Base-by-base conservation (phyloP, 2,113 vertebrate genomes). In the Parus major region DNA sequence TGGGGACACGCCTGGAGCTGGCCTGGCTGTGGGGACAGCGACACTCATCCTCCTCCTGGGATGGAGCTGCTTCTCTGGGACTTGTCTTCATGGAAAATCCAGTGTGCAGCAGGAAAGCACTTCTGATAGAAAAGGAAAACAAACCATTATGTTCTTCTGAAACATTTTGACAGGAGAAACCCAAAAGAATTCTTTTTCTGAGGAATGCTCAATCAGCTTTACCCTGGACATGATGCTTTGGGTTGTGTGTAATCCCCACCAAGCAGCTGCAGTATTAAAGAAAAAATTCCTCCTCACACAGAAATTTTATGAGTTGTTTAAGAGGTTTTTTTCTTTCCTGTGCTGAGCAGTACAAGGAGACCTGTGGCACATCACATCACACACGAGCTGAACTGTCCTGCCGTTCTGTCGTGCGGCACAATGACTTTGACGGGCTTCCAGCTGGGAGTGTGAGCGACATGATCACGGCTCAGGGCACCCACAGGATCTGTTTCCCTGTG, bases 401-500 rank as follows among this genome's bases (percentile, higher is more conserved):
- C 27, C 35, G 19, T 78, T 57, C 64, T 66, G 53, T 47, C 29
- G 3, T 21, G 17, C 59, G 53, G 61, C 36, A 16, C 72, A 87
- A 61, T 52, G 41, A 29, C 75, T 55, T 82, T 92, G 95, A 44
- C 44, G 25, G 31, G 35, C 33, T 88, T 91, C 68, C 82, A 80
- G 82, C 29, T 21, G 41, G 55, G 55, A 66, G 75, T 3, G 3
- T 2, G 4, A 86, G 78, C 12, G 36, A 41, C 0, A 1, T 5
- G 4, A 4, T 8, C 0, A 0, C 2, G 6, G 31, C 75, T 86
- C 6, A 0, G 35, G 24, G 16, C 8, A 10, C 12, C n/a, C 49
- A 20, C 10, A 17, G 71, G 35, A 3, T 17, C 31, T 17, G 17
- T 10, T 7, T 24, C 5, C 25, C 25, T 0, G 1, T 2, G 29